Evolutionary conservation across 1,140 invertebrate genomes (phyloP).

Genomic region (Panagrolaimus sp.): DNA sequence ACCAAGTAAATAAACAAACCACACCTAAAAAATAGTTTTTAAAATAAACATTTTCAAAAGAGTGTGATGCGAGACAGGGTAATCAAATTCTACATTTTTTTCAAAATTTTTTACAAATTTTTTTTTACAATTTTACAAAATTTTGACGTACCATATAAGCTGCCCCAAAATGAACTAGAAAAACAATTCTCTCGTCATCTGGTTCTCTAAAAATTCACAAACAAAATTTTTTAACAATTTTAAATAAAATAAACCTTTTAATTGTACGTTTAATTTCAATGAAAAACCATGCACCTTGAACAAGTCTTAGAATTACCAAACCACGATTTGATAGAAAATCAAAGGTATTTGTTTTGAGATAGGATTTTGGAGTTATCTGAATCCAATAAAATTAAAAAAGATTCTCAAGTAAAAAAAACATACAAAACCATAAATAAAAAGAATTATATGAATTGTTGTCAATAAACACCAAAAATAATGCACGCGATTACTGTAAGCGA

Average conservation of each 20-base stretch:
- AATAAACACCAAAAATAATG: slow-evolving; percentile 84
- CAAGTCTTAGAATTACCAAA: slow-evolving; percentile 36
- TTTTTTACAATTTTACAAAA: no score
- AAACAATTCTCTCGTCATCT: slow-evolving; percentile 70
- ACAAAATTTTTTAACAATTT: slow-evolving; percentile 17
- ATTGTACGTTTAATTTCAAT: slow-evolving; percentile 42
- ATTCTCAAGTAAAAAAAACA: slow-evolving; percentile 53
- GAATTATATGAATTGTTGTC: slow-evolving; percentile 81
- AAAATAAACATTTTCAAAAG: no score
- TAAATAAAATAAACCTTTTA: slow-evolving; percentile 16
- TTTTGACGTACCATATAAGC: slow-evolving; percentile 88
- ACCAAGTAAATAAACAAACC: slow-evolving; percentile 76
- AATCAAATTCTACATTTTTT: no score
- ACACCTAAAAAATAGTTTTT: no score
- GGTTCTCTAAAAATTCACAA: slow-evolving; percentile 34
- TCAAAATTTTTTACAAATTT: no score
- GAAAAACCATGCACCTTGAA: slow-evolving; percentile 46
- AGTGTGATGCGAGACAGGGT: no score
- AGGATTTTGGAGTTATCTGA: slow-evolving; percentile 26
- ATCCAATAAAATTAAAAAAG: not conserved
- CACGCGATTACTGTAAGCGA: slow-evolving; percentile 66
- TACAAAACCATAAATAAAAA: slow-evolving; percentile 94
- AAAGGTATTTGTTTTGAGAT: slow-evolving; percentile 24
- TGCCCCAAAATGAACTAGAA: slow-evolving; percentile 89
- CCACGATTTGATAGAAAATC: slow-evolving; percentile 7